Percentiles rank a stretch among this genome's conserved stretches.
phyloP scores from a whole-genome alignment of 2,888 invertebrate species.

The Resseliella maxima region DNA sequence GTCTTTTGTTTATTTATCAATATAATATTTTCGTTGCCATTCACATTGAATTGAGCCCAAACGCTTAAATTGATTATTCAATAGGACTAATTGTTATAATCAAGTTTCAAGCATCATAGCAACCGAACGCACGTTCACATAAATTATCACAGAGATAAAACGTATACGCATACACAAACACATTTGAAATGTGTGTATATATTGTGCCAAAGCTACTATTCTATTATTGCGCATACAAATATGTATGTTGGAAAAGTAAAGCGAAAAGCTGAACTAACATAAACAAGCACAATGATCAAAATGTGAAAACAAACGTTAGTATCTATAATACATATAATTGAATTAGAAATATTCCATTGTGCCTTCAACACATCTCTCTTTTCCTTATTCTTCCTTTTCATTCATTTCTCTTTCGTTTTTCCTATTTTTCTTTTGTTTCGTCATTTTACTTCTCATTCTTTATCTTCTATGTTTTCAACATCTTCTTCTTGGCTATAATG shows the following conservation, averaged over 20 bases:
- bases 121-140: background rate
- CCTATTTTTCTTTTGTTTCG: background rate
- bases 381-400: background rate
- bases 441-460: no score
- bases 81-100: slow-evolving; percentile 46
- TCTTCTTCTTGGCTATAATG: no score
- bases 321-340: slow-evolving; percentile 15
- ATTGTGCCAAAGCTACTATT: no score
- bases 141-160: background rate
- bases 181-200: background rate
- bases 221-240: background rate
- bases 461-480: no score
- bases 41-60: background rate
- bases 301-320: background rate
- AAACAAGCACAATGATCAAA: background rate
- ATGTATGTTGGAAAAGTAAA: background rate
- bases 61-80: slow-evolving; percentile 51
- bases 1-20: slow-evolving; percentile 53
- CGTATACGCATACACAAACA: background rate
- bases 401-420: background rate
- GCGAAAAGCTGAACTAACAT: background rate
- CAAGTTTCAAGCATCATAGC: slow-evolving; percentile 15
- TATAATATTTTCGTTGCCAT: background rate
- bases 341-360: background rate
- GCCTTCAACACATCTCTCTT: background rate